Evolutionary conservation across 2,113 vertebrate species (phyloP).

Genomic region (Stomatorhinus ivindoensis): DNA sequence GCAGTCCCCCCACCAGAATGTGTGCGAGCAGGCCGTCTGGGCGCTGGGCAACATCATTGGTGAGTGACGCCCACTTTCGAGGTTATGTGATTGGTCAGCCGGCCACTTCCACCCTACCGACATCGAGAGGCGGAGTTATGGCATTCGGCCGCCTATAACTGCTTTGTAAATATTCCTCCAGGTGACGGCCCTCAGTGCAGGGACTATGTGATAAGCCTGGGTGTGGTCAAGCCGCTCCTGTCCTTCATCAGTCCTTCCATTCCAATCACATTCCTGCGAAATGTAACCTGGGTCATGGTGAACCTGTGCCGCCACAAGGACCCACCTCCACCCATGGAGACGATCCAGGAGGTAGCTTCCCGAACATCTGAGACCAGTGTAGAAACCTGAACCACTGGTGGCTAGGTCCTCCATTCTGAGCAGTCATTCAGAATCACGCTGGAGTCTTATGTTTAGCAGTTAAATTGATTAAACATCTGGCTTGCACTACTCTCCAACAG

Average conservation of each 20-base stretch:
- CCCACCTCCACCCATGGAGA: slow-evolving; percentile 96
- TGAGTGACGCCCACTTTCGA: slow-evolving; percentile 47
- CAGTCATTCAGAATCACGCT: not conserved
- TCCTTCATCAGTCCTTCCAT: slow-evolving; percentile 99
- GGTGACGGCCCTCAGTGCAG: slow-evolving; percentile 96
- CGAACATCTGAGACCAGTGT: not conserved
- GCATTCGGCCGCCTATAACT: not conserved
- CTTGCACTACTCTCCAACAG: slow-evolving; percentile 46
- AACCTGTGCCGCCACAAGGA: slow-evolving; percentile 98
- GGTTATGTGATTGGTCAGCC: not conserved
- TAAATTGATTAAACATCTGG: not conserved
- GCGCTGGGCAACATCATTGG: slow-evolving; percentile 97
- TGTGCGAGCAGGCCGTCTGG: slow-evolving; percentile 97
- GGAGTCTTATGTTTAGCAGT: not conserved
- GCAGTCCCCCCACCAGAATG: slow-evolving; percentile 91
- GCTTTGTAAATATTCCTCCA: not conserved
- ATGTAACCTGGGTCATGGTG: slow-evolving; percentile 99
- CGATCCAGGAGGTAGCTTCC: slow-evolving; percentile 88
- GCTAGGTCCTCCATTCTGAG: not conserved
- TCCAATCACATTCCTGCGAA: slow-evolving; percentile 97
- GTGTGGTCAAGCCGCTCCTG: slow-evolving; percentile 93
- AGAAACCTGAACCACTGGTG: not conserved
- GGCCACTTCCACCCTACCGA: not conserved
- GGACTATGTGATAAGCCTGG: slow-evolving; percentile 95
- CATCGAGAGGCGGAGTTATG: not conserved